These are phyloP conservation scores for Leptopilina boulardi DNA, from an alignment of 1,140 invertebrate genomes.

Conservation along the genomic window DNA sequence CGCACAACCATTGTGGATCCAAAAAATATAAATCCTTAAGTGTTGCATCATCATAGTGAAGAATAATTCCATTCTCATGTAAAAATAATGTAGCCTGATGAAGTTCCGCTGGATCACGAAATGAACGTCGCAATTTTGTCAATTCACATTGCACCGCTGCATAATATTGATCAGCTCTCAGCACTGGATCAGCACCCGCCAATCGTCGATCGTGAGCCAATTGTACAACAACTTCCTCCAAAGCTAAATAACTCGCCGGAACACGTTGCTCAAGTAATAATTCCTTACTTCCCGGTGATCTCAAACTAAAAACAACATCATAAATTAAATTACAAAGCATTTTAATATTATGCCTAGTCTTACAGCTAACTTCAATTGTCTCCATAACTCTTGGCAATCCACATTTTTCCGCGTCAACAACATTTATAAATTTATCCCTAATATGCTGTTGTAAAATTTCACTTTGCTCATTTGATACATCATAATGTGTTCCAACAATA, in stretches of 20 bases:
- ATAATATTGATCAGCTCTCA: conserved; percentile 91
- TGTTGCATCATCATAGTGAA: conserved; percentile 98
- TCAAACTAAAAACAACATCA: conserved; percentile 93
- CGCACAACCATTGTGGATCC: conserved; percentile 99
- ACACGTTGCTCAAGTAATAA: conserved; percentile 95
- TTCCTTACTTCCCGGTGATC: conserved; percentile 93
- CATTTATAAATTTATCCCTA: conserved; percentile 92
- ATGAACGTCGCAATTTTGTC: conserved; percentile 82
- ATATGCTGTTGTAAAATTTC: conserved; percentile 93
- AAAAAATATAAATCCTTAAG: conserved; percentile 96
- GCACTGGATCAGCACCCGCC: conserved; percentile 88
- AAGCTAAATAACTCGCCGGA: conserved; percentile 94
- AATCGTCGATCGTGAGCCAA: conserved; percentile 84
- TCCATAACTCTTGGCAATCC: conserved; percentile 95
- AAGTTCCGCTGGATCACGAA: conserved; percentile 92
- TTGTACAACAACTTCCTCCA: conserved; percentile 93
- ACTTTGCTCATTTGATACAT: conserved; percentile 86
- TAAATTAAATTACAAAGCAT: conserved; percentile 95
- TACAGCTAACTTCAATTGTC: conserved; percentile 94
- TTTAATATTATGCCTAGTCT: conserved; percentile 93
- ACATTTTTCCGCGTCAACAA: conserved; percentile 96
- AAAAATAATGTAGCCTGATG: conserved; percentile 97
- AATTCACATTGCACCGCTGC: conserved; percentile 83
- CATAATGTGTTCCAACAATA: conserved; percentile 96
- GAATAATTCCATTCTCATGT: conserved; percentile 97